Base-by-base conservation (phyloP, 2,797 vertebrate species). In the Leuciscus waleckii region DNA sequence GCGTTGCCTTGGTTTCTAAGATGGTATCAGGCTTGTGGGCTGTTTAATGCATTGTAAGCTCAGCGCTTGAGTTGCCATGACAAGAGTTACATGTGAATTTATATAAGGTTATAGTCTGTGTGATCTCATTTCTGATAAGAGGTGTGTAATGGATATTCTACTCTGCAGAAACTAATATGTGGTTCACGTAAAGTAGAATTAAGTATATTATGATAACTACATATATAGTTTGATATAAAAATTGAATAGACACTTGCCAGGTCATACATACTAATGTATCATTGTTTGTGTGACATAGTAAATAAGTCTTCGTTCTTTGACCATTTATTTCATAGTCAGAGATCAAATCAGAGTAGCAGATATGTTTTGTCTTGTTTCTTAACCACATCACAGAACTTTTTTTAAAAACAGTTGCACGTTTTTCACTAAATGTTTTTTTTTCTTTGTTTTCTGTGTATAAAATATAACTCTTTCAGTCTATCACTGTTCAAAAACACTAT, bases 1-100 rank as follows among this genome's bases (percentile, higher is more conserved):
- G 89, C 77, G 92, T 94, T 93, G 89, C 92, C 91, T 85, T 92
- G 92, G 94, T 94, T 94, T 87, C 89, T 58, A 41, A 92, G 92
- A 95, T 94, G 87, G 58, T 94, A 94, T 94, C 93, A 89, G 83
- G 85, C 83, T 87, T 85, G 79, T 37, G 83, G 80, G 74, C 61
- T 90, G 71, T 84, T 70, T 90, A 89, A 90, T 90, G 88, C 88
- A 78, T 88, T 79, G 81, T 91, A 87, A 90, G 86, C 83, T 82
- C 69, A 83, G 86, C 73, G 14, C 43, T 78, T 65, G 43, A 76
- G 67, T 89, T 86, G 84, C 83, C 77, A 85, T 83, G 67, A 84
- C 85, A 79, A 77, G 68, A 83, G 61, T 79, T 88, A 85, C 85
- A 85, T 78, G 74, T 87, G 43, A 88, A 90, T 87, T 88, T 88